Evolutionary conservation across 2,113 vertebrate genomes (phyloP).

Genomic region (Ascaphus truei): DNA sequence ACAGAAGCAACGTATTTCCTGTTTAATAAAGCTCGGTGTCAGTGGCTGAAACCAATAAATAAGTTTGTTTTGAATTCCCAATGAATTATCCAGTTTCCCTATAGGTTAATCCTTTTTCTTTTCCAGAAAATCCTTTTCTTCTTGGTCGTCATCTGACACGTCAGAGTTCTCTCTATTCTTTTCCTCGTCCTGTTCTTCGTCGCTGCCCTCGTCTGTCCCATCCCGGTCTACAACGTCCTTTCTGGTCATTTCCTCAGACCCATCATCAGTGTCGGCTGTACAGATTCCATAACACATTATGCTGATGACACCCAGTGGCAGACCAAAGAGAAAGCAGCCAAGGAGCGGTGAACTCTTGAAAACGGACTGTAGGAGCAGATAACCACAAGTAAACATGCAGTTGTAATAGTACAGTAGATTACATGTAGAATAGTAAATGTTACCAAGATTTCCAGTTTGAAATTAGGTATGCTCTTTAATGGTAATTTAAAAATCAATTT

Average conservation of each 20-base stretch:
- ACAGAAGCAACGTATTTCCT: slow-evolving; percentile 34
- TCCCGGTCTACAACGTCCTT: slow-evolving; percentile 60
- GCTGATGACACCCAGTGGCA: slow-evolving; percentile 94
- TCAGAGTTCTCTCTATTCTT: slow-evolving; percentile 28
- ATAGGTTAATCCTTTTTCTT: slow-evolving; percentile 68
- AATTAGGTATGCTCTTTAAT: too few species aligned
- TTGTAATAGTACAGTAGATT: too few species aligned
- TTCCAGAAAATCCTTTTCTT: slow-evolving; percentile 61
- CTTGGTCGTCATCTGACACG: slow-evolving; percentile 49
- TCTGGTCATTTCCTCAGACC: slow-evolving; percentile 67
- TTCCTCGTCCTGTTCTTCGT: slow-evolving; percentile 60
- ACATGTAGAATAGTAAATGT: too few species aligned
- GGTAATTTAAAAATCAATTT: too few species aligned
- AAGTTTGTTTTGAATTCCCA: slow-evolving; percentile 55
- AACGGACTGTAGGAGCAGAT: slow-evolving; percentile 75
- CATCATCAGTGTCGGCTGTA: slow-evolving; percentile 83
- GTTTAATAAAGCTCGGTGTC: slow-evolving; percentile 52
- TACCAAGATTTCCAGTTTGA: too few species aligned
- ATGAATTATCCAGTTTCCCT: slow-evolving; percentile 16
- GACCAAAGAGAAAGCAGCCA: slow-evolving; percentile 95
- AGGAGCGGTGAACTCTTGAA: slow-evolving; percentile 93
- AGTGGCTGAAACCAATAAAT: slow-evolving; percentile 64
- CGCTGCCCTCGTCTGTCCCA: slow-evolving; percentile 59
- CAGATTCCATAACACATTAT: slow-evolving; percentile 98
- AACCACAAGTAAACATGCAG: too few species aligned